A percentile compares a stretch with the other conserved stretches of the same genome.
Evolutionary conservation across 2,888 invertebrate species (phyloP).

Genomic region (Papilio gigon): DNA sequence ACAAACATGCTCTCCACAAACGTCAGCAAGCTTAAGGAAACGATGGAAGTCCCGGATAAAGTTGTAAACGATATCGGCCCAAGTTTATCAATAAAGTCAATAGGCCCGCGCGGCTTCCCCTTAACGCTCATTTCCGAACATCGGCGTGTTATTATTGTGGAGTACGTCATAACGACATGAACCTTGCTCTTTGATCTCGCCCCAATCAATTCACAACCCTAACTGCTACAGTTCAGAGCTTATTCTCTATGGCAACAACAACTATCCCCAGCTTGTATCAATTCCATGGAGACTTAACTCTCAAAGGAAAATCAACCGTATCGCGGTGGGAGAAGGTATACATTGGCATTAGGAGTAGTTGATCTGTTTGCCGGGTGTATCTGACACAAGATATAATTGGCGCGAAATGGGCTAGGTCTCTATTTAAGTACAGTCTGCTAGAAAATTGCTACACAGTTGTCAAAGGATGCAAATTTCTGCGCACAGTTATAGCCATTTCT

Average conservation of each 20-base stretch:
- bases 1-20: too few species aligned
- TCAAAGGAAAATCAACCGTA: slow-evolving; percentile 36
- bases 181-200: slow-evolving; percentile 69
- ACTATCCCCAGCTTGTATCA: slow-evolving; percentile 57
- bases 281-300: slow-evolving; percentile 51
- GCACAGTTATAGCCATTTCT: slow-evolving; percentile 22
- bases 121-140: slow-evolving; percentile 70
- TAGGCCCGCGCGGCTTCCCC: slow-evolving; percentile 50
- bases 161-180: slow-evolving; percentile 68
- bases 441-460: slow-evolving; percentile 51
- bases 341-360: slow-evolving; percentile 24
- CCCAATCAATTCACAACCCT: slow-evolving; percentile 53
- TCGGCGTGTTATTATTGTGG: slow-evolving; percentile 72
- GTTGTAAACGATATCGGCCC: neutral
- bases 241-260: slow-evolving; percentile 52
- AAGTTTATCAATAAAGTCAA: slow-evolving; percentile 14
- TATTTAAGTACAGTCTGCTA: slow-evolving; percentile 63
- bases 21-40: too few species aligned
- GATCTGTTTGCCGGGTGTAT: slow-evolving; percentile 60
- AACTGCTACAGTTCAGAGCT: slow-evolving; percentile 51
- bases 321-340: slow-evolving; percentile 8
- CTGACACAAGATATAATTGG: slow-evolving; percentile 78
- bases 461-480: slow-evolving; percentile 39
- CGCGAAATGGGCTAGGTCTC: slow-evolving; percentile 71
- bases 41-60: neutral